Evolutionary conservation across 2,113 vertebrate genomes (phyloP), one percentile per base, ranked within the genome.

Genomic region (Clupea harengus): DNA sequence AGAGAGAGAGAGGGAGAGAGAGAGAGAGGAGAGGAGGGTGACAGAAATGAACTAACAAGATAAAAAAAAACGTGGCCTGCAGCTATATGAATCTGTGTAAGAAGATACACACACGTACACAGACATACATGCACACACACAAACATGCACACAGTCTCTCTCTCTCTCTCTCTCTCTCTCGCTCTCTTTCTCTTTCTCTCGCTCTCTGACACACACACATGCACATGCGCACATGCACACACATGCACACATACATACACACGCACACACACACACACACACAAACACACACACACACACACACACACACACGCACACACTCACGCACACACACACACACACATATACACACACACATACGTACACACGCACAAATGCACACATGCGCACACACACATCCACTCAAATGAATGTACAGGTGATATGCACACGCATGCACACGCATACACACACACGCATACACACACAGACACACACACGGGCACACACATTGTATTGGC

Each of bases 41-140:
- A 95, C 93, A 95, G 94, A 92, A 94, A 94, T 94, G 93, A 95
- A 95, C 94, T 94, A 95, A 95, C 94, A 94, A 95, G 94, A 95
- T 93, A 91, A 92, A 92, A 94, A 93, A 87, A 89, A 88, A 93
- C 90, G 93, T 95, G 94, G 91, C 95, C 93, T 81, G 92, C 89
- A 95, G 94, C 94, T 92, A 92, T 91, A 93, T 93, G 92, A 94
- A 94, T 94, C 90, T 93, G 93, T 94, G 92, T 89, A 93, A 93
- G 86, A 91, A 92, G 91, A 92, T 92, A 93, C 92, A 85, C 82
- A 85, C 46, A 47, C 47, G 32, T 64, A 86, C 46, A 54, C 84
- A 83, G 87, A 89, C 88, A 80, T 52, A 86, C 90, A 17, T 3
- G 17, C 52, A 54, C 52, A 54, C 52, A n/a, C n/a, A 89, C 88